These are phyloP conservation scores for Acanthacorydalis orientalis DNA, from an alignment of 2,888 invertebrate species.

Conservation along the genomic window DNA sequence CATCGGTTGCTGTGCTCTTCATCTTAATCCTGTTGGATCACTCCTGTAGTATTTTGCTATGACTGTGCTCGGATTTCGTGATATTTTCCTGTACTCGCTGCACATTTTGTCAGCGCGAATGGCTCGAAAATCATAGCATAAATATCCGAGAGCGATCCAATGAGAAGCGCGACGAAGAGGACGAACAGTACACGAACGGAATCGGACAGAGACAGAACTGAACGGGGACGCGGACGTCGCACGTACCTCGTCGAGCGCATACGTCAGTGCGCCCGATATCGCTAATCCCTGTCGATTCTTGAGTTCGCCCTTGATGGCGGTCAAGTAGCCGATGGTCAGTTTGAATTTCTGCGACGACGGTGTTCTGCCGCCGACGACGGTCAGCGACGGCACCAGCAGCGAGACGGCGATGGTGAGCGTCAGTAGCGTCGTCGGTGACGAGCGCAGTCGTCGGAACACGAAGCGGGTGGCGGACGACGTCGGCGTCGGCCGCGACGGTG, in stretches of 20 bases:
- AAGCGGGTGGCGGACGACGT: background rate
- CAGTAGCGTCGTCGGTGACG: conserved; percentile 6
- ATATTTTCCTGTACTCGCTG: too few relatives aligned
- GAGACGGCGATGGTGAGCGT: conserved; percentile 6
- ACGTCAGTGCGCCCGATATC: conserved; percentile 78
- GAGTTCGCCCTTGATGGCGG: conserved; percentile 60
- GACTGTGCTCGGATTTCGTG: too few relatives aligned
- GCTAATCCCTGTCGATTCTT: conserved; percentile 70
- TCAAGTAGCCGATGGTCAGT: conserved; percentile 72
- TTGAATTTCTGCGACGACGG: conserved; percentile 18
- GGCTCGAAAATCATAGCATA: background rate
- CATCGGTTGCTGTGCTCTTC: too few relatives aligned
- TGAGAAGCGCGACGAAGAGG: too few relatives aligned
- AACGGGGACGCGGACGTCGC: too few relatives aligned
- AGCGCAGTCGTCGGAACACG: conserved; percentile 5
- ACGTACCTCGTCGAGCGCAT: conserved; percentile 68
- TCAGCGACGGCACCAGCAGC: conserved; percentile 2
- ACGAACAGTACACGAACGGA: too few relatives aligned
- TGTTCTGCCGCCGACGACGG: conserved; percentile 11
- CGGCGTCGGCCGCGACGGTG: background rate
- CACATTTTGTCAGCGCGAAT: background rate
- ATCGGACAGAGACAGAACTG: too few relatives aligned
- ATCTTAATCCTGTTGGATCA: too few relatives aligned
- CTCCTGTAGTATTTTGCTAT: too few relatives aligned
- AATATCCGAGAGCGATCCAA: background rate